Base-by-base conservation (phyloP, 2,113 vertebrate genomes). In the Protobothrops mucrosquamatus region DNA sequence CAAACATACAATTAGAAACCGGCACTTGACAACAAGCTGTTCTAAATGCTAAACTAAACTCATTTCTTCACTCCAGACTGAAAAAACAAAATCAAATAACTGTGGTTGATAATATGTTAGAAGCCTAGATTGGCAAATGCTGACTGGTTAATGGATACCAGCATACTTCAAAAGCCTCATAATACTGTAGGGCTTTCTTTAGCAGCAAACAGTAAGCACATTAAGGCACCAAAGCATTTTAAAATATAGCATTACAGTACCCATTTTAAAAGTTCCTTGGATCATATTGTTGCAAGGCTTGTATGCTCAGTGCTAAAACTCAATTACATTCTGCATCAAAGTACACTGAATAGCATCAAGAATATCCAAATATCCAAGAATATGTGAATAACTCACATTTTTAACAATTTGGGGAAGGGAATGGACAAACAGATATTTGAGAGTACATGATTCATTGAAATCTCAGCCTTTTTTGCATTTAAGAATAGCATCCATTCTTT, bases 81-180 rank as follows among this genome's bases (percentile, higher is more conserved):
- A 12, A 39, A 88, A 29, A 29, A 89, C 14, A 52, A 85, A 92
- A 52, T 92, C 29, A 88, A 88, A 39, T 59, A 93, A 59, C 22
- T 26, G 55, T 15, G 69, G 29, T 29, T 52, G 88, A 93, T 59
- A 57, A 56, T 85, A 46, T 89, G 87, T n/a, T 29, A 54, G 43
- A 48, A 90, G 26, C 56, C 74, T 86, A 86, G 74, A 90, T 85
- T 90, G 88, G 88, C 74, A 51, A 90, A 87, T 8, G 54, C 46
- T 87, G 74, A 93, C 56, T 87, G 54, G 88, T 61, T 93, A 90
- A 93, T 93, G 92, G 92, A 93, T 61, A 64, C 74, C 92, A 93
- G 88, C n/a, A 61, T 48, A 86, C 46, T 93, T 90, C 92, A 93
- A 90, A 93, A 57, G 43, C 23, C 85, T 86, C 24, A 61, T n/a